phyloP scores from a whole-genome alignment of 2,797 vertebrate genomes.

The Zenarchopterus dispar region DNA sequence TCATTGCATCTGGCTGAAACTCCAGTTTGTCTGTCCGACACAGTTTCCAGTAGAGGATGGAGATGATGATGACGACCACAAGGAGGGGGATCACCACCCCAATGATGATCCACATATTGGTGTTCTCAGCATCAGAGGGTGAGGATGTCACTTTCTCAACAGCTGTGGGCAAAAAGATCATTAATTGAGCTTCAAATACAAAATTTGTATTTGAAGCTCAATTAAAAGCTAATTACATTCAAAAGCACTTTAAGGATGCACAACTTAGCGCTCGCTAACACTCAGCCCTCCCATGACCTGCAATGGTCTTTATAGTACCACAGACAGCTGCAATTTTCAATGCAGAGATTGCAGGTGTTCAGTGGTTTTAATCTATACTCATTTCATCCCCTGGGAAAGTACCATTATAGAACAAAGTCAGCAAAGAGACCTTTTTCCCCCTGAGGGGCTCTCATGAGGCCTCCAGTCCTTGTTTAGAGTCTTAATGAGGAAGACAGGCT shows the following conservation, averaged over 20 bases:
- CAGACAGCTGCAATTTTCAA: too few relatives aligned
- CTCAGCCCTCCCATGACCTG: too few relatives aligned
- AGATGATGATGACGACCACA: slow-evolving; percentile 90
- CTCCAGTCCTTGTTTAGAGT: slow-evolving; percentile 58
- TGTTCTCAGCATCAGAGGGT: slow-evolving; percentile 85
- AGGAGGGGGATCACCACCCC: slow-evolving; percentile 92
- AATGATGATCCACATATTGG: slow-evolving; percentile 93
- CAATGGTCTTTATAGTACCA: too few relatives aligned
- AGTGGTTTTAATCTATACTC: background rate
- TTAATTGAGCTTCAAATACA: background rate
- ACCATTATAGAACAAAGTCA: slow-evolving; percentile 24
- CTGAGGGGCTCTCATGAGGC: slow-evolving; percentile 52
- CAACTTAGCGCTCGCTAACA: too few relatives aligned
- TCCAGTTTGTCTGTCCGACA: slow-evolving; percentile 98
- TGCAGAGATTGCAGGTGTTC: background rate
- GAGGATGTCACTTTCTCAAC: slow-evolving; percentile 87
- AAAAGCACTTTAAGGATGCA: slow-evolving; percentile 2
- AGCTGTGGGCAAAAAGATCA: slow-evolving; percentile 73
- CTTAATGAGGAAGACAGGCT: slow-evolving; percentile 56
- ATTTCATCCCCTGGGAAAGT: slow-evolving; percentile 43
- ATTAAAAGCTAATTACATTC: too few relatives aligned
- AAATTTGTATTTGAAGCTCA: too few relatives aligned
- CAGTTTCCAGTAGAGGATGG: slow-evolving; percentile 98
- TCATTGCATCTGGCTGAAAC: slow-evolving; percentile 95
- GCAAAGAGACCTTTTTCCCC: slow-evolving; percentile 30